phyloP scores from a whole-genome alignment of 1,140 invertebrate genomes.

The Ceratosolen fusciceps region DNA sequence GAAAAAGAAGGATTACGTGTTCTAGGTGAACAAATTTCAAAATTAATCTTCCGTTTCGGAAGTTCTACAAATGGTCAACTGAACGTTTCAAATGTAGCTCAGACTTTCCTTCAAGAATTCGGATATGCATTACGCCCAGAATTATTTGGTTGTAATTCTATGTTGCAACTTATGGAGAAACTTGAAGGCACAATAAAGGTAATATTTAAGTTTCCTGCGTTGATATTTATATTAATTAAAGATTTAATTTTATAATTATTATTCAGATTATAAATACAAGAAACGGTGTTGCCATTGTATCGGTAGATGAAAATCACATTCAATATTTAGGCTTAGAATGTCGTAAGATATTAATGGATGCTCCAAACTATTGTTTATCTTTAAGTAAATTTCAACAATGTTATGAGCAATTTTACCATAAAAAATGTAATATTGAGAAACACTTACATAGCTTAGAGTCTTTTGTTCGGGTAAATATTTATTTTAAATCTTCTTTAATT shows the following conservation, averaged over 20 bases:
- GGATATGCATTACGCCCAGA: slow-evolving; percentile 75
- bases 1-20: slow-evolving; percentile 72
- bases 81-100: slow-evolving; percentile 68
- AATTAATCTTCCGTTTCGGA: slow-evolving; percentile 66
- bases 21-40: slow-evolving; percentile 73
- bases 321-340: slow-evolving; percentile 71
- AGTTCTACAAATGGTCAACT: slow-evolving; percentile 60
- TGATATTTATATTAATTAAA: slow-evolving; percentile 11
- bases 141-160: slow-evolving; percentile 71
- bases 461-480: slow-evolving; percentile 71
- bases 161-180: slow-evolving; percentile 73
- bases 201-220: slow-evolving; percentile 11
- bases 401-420: slow-evolving; percentile 70
- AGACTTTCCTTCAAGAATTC: slow-evolving; percentile 73
- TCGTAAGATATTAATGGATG: slow-evolving; percentile 74
- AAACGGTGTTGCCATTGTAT: slow-evolving; percentile 61
- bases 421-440: slow-evolving; percentile 69
- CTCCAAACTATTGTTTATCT: slow-evolving; percentile 68
- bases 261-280: slow-evolving; percentile 60
- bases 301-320: slow-evolving; percentile 67
- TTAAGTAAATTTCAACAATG: slow-evolving; percentile 69
- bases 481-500: slow-evolving; percentile 20
- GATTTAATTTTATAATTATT: slow-evolving; percentile 17
- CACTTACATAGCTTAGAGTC: slow-evolving; percentile 70
- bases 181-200: slow-evolving; percentile 72